Base-by-base conservation (phyloP, 2,113 vertebrate species). In the Zeus faber region DNA sequence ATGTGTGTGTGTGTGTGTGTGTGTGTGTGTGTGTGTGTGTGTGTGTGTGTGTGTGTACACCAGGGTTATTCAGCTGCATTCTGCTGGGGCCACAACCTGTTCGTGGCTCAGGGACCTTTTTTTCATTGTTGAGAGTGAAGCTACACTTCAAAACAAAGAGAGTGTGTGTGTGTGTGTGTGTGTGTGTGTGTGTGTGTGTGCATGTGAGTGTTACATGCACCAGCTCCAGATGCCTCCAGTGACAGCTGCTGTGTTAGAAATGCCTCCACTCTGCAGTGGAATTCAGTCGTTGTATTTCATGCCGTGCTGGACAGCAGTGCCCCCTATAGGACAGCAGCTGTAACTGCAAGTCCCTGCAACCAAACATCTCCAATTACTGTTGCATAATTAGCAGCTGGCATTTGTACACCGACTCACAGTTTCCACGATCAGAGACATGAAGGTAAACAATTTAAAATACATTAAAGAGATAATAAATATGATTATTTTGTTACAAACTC, bases 241-340 rank as follows among this genome's bases (percentile, higher is more conserved):
- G 65, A 75, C 79, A 74, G 67, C 72, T 81, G 66, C 58, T 53
- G 45, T 74, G 62, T 60, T 60, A 49, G 47, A 75, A 49, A 50
- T n/a, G n/a, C 59, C 53, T 63, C 55, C 57, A 49, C 41, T 60
- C 57, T 49, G 37, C 24, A 63, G 24, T 60, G 56, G 56, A 54
- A 64, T 59, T 61, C 10, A 58, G 9, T 3, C 20, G 35, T 54
- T 49, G 17, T 62, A 41, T 21, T 20, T 5, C 0, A 26, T n/a
- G 27, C 58, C 26, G 14, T 10, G 10, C 25, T 29, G 31, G 62
- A 59, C 62, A 56, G 18, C 1, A 74, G 56, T 54, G 62, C 58
- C 76, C 63, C 27, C 76, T 69, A 63, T 27, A 78, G 76, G 59
- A 31, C 24, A 4, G 20, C 51, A 4, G 0, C 1, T 35, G 8